Percentiles rank a stretch among this genome's conserved stretches.
Evolutionary conservation across 2,888 invertebrate species (phyloP).

Genomic region (Bibio marci): DNA sequence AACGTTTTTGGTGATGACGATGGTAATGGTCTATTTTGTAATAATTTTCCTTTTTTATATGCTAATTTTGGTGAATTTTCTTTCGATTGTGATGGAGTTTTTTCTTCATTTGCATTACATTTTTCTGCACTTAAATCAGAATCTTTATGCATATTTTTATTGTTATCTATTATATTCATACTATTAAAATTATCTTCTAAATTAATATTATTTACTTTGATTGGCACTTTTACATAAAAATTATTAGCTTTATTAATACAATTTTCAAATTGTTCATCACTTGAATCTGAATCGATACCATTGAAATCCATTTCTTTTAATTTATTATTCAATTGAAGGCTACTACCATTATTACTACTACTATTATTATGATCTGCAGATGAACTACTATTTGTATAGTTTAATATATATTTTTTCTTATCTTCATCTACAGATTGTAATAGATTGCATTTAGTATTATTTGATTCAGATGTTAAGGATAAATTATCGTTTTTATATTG

Average conservation of each 20-base stretch:
- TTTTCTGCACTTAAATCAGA: constrained; percentile 12
- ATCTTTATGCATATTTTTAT: too few species aligned
- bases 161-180: too few species aligned
- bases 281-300: too few species aligned
- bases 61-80: constrained; percentile 9
- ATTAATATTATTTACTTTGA: not conserved
- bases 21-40: constrained; percentile 9
- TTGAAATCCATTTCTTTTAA: too few species aligned
- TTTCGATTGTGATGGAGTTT: constrained; percentile 13
- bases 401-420: constrained; percentile 7
- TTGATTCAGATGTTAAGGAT: constrained; percentile 2
- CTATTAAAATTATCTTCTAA: constrained; percentile 1
- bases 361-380: not conserved
- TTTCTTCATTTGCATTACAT: constrained; percentile 16
- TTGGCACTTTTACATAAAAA: constrained; percentile 3
- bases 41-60: constrained; percentile 23
- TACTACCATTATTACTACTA: too few species aligned
- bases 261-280: not conserved
- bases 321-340: too few species aligned
- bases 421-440: too few species aligned
- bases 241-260: constrained; percentile 1
- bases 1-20: not conserved
- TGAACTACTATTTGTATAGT: not conserved
- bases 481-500: constrained; percentile 6
- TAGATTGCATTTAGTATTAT: too few species aligned